These are phyloP conservation scores for Phaetusa simplex DNA, from an alignment of 2,113 vertebrate genomes.

Conservation along the genomic window DNA sequence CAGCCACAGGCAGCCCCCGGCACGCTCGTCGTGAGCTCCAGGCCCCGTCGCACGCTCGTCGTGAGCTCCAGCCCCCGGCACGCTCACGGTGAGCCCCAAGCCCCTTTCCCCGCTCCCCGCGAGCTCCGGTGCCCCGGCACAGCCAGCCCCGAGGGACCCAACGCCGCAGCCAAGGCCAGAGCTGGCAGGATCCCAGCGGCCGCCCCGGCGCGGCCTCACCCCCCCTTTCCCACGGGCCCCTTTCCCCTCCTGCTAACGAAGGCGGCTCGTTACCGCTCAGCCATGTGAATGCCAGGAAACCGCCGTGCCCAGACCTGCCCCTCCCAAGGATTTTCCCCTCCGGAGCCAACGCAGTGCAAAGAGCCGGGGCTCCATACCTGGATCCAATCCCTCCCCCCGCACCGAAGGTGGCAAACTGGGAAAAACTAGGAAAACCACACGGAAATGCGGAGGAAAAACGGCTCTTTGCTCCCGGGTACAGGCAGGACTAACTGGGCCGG, in stretches of 20 bases:
- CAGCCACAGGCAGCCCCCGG: no score
- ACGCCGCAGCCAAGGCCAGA: no score
- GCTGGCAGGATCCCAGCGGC: neutral
- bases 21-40: no score
- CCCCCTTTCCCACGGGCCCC: neutral
- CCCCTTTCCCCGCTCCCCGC: neutral
- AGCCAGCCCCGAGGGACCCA: no score
- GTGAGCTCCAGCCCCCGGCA: neutral
- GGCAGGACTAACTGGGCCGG: neutral
- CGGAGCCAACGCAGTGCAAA: no score
- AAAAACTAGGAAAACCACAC: neutral
- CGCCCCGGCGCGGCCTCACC: neutral
- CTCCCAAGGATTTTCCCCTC: neutral
- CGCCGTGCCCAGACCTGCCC: neutral
- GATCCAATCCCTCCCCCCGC: neutral
- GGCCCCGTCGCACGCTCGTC: no score
- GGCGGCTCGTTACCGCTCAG: neutral
- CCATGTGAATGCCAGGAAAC: neutral
- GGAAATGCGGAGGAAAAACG: rapidly evolving
- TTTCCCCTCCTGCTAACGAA: neutral
- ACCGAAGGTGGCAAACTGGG: no score
- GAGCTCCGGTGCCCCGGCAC: no score
- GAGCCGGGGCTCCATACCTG: rapidly evolving
- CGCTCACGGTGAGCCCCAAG: neutral
- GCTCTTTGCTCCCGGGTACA: neutral